Base-by-base conservation (phyloP, 2,113 vertebrate species). In the Solea senegalensis region DNA sequence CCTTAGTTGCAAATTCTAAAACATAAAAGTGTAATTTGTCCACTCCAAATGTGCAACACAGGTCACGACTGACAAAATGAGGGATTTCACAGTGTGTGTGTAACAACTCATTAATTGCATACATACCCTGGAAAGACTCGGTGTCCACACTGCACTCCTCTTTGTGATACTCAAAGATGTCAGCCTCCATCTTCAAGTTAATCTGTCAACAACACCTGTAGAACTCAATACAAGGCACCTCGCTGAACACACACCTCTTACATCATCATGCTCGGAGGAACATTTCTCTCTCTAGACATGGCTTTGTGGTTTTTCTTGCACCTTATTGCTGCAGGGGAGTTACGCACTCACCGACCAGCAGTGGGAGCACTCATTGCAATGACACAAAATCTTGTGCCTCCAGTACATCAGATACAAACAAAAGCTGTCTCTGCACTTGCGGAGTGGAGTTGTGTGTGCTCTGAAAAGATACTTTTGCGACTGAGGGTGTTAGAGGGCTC, bases 101-200 rank as follows among this genome's bases (percentile, higher is more conserved):
- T 34, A 40, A 2, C 50, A 28, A 4, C 21, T 74, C 14, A 6
- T 14, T 52, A 27, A 56, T 58, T 26, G 11, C 11, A 58, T 26
- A 82, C 86, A 40, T 76, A 91, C 90, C 85, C 34, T 77, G 83
- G 58, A 83, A 89, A 21, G 14, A 26, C 8, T 80, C 66, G 0
- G 49, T 2, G 16, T 85, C 81, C 66, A 78, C 26, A 1, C 26
- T 1, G 1, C 76, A 69, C 34, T 86, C 66, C 15, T 83, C 80
- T 62, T 74, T 84, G 46, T 57, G 26, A 53, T 59, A 53, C 14
- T 84, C 80, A 62, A 86, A 82, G 11, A 59, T 4, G 7, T 57
- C 59, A 1, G 61, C 70, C 54, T 91, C 91, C 91, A 92, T 92
- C 0, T 60, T 54, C 11, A 41, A 45, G 21, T 27, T 27, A 34